Base-by-base conservation (phyloP, 2,113 vertebrate genomes). In the Xyrauchen texanus region DNA sequence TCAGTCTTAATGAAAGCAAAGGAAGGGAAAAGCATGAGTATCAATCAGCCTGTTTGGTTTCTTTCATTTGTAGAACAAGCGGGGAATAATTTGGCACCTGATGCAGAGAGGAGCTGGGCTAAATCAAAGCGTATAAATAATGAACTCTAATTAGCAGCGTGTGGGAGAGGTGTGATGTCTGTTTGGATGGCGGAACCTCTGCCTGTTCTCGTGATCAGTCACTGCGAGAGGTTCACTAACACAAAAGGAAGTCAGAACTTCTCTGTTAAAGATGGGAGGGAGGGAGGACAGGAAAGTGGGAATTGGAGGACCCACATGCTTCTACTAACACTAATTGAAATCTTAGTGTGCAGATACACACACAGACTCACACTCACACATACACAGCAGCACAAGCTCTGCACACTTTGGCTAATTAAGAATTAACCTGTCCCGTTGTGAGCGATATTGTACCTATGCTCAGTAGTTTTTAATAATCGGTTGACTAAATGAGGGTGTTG, bases 81-180 rank as follows among this genome's bases (percentile, higher is more conserved):
- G 73, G 73, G 63, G 86, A 89, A 85, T 87, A 89, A 86, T 88
- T 77, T 90, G 88, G 88, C 88, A 89, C 83, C 81, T 87, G 88
- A 88, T 88, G 88, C 77, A 75, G 81, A 77, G 81, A 58, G 84
- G 86, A 86, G 89, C 84, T 69, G 79, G 85, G 85, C 85, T 86
- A 87, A 91, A 92, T 93, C 91, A 93, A 92, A 93, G 90, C 67
- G 83, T 91, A 91, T 92, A 91, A 92, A 93, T 93, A 91, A 93
- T 93, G 90, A 91, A 90, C 85, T 89, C 83, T 92, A 93, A 93
- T 93, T 93, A 93, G 90, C 84, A 60, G 86, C 78, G 84, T 88
- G 88, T 82, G 86, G 85, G 83, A 86, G 88, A 90, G 88, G 90
- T 89, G 91, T 89, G 88, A 91, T 90, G 88, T 78, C 84, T 90